Percentiles rank a stretch among this genome's conserved stretches.
Conservation (phyloP, 2,113 vertebrate species). For the Tympanuchus pallidicinctus region DNA sequence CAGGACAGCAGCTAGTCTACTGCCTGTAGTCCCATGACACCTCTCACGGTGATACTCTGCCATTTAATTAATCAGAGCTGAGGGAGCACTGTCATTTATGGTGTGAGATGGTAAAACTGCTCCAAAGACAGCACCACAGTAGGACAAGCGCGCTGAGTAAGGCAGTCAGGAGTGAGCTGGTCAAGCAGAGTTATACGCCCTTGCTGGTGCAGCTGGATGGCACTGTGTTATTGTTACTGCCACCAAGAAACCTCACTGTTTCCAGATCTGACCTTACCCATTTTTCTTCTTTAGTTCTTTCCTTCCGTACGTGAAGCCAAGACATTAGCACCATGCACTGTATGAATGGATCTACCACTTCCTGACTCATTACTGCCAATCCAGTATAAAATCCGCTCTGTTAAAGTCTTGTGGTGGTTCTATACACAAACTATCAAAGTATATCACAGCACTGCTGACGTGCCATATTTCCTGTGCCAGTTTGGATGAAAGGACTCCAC, state of each 20-base stretch:
- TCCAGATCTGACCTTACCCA: not conserved
- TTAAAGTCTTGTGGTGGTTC: not conserved
- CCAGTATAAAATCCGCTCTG: not conserved
- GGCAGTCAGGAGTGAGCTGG: not conserved
- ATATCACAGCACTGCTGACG: not conserved
- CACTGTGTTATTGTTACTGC: rapidly evolving
- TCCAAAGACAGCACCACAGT: not conserved
- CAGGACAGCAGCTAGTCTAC: not conserved
- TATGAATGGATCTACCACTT: not conserved
- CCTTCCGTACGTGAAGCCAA: not conserved
- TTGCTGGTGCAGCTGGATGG: not conserved
- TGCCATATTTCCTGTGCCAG: not conserved
- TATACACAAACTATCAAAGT: not conserved
- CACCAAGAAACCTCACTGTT: not conserved
- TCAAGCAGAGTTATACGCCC: not conserved
- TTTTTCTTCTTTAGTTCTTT: not conserved
- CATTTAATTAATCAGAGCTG: not conserved
- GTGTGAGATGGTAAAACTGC: rapidly evolving
- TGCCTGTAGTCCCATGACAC: not conserved
- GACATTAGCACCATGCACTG: not conserved
- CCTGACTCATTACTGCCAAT: not conserved
- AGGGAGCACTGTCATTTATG: not conserved
- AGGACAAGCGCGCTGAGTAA: rapidly evolving
- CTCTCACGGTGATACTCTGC: not conserved
- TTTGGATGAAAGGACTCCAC: not conserved